Evolutionary conservation across 1,140 invertebrate genomes (phyloP), one percentile per base, ranked within the genome.

Genomic region (Octopus sinensis): DNA sequence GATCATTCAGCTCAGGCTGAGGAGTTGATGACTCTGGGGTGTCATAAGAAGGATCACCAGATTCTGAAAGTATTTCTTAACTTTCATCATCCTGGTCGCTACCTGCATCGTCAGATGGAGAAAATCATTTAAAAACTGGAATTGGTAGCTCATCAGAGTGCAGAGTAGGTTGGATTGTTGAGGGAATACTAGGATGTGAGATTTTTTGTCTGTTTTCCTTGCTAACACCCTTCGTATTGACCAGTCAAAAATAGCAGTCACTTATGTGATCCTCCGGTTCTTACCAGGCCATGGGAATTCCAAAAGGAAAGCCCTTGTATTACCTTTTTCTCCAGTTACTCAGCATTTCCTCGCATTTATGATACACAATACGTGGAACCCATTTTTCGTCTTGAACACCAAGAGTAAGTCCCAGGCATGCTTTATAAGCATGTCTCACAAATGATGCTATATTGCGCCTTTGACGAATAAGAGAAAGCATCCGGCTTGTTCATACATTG

Each of bases 211-310:
- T 68, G n/a, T 68, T 68, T 68, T 68, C n/a, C 62, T n/a, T 68
- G n/a, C n/a, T 68, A n/a, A 10, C 9, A 68, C 62, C 62, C 62
- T 9, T 10, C 9, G 62, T 68, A 9, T 68, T 68, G 62, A 68
- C n/a, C 62, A 68, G n/a, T 10, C 62, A 68, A 68, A 68, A 68
- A 68, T 68, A 68, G 62, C 62, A 68, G 62, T 68, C 62, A 68
- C n/a, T 68, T 68, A 68, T n/a, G 62, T n/a, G 62, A n/a, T 68
- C n/a, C n/a, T 68, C n/a, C 62, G 62, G 62, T n/a, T 68, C 62
- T 68, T n/a, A n/a, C 62, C 62, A 68, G 9, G n/a, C 62, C 62
- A 68, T 68, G 9, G 62, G 62, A 68, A 68, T 68, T 9, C 62
- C n/a, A 68, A 68, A 68, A 10, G 62, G 9, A 9, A 68, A n/a